A percentile compares a stretch with the other conserved stretches of the same genome.
phyloP scores from a whole-genome alignment of 2,797 vertebrate species.

The Rhinella marina region DNA sequence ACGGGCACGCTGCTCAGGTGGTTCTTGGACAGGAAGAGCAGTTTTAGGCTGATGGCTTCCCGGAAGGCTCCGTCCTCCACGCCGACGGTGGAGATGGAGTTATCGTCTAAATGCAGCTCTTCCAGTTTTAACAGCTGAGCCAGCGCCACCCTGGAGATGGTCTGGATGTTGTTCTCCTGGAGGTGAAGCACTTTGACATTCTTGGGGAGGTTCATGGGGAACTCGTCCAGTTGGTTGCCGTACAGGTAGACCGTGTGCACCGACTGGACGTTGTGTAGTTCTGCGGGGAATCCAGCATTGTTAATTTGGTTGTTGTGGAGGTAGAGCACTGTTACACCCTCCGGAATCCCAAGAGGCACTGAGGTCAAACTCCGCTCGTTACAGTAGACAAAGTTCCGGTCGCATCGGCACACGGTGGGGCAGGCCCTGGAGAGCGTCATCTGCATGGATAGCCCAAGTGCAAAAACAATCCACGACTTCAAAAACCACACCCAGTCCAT shows the following conservation, averaged over 20 bases:
- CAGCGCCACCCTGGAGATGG: constrained; percentile 87
- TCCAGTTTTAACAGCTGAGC: constrained; percentile 89
- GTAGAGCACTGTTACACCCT: constrained; percentile 95
- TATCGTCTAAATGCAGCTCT: constrained; percentile 92
- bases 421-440: constrained; percentile 82
- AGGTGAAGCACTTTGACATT: constrained; percentile 90
- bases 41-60: constrained; percentile 88
- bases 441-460: constrained; percentile 86
- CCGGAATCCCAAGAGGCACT: constrained; percentile 94
- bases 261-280: constrained; percentile 88
- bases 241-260: constrained; percentile 95
- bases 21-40: constrained; percentile 94
- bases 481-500: constrained; percentile 84
- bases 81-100: constrained; percentile 93
- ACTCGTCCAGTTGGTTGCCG: constrained; percentile 93
- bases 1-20: constrained; percentile 94
- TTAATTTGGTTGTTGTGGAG: constrained; percentile 98
- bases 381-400: constrained; percentile 95
- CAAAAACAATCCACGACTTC: constrained; percentile 88
- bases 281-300: constrained; percentile 91
- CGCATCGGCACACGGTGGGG: constrained; percentile 92
- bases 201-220: constrained; percentile 93
- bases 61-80: constrained; percentile 93
- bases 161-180: constrained; percentile 98
- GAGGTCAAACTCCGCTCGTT: constrained; percentile 95